Base-by-base conservation (phyloP, 2,888 invertebrate genomes). In the Leptinotarsa juncta region DNA sequence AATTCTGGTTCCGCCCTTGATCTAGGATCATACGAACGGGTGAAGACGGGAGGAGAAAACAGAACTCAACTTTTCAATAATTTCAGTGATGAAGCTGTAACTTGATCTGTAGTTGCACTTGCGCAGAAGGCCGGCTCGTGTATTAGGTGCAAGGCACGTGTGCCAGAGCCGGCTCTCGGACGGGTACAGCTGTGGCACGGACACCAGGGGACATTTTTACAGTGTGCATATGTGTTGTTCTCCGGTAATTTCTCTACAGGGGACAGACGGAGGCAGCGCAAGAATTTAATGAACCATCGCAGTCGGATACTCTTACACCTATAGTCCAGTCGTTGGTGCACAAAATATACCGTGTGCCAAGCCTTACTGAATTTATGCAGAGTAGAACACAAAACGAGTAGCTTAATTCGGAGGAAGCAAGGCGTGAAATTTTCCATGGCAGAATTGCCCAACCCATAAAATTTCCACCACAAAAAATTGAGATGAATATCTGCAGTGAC, bases 191-290 rank as follows among this genome's bases (percentile, higher is more conserved):
- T 62, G 62, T 32, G 62, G 16, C 62, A 62, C 26, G 32, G 26
- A 62, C 62, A 62, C 62, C 62, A n/a, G 62, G 62, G 32, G 62
- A 62, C 62, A 62, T 62, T 62, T 57, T 62, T 62, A 62, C 62
- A 32, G 62, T 32, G 42, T 62, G 62, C 62, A 62, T 62, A 32
- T 62, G 62, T 62, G 20, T 23, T 26, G 16, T 12, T 20, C 55
- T 20, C 57, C 23, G 57, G 23, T 57, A 23, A 57, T 23, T 57
- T 57, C 57, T 57, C 57, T 57, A 32, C n/a, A 32, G 62, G 62
- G 62, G 62, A 26, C 62, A 62, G 23, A 60, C 60, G 26, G 23
- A 60, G 7, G 42, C 15, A 18, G 62, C n/a, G 62, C 16, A 32
- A 62, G 62, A 32, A 32, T 62, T 57, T 62, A 62, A 32, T 62